Percentiles rank a stretch among this genome's conserved stretches.
phyloP scores from a whole-genome alignment of 2,797 vertebrate species.

The Darevskia nairensis region DNA sequence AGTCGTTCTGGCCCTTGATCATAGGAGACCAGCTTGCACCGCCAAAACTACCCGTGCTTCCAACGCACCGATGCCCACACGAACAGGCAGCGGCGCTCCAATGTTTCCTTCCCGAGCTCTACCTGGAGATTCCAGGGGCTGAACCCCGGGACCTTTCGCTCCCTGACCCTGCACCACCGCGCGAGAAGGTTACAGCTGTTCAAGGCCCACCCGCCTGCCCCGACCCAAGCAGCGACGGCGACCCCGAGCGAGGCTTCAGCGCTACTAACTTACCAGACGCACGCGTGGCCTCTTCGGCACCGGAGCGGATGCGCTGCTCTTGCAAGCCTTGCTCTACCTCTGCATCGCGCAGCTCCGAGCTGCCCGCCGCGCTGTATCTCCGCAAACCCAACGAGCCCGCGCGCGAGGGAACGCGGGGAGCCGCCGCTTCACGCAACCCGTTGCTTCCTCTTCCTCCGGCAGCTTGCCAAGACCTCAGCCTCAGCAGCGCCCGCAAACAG shows the following conservation, averaged over 20 bases:
- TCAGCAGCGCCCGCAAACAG: neutral
- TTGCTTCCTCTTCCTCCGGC: neutral
- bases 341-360: neutral
- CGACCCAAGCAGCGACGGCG: neutral
- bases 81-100: neutral
- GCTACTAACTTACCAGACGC: conserved; percentile 23
- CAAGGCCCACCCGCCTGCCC: neutral
- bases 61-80: neutral
- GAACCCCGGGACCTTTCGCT: neutral
- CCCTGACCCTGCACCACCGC: neutral
- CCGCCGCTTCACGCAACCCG: neutral
- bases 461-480: neutral
- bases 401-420: too few species aligned
- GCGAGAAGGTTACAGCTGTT: too few species aligned
- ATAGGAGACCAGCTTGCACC: neutral
- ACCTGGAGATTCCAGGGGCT: neutral
- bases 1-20: neutral
- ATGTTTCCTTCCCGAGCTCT: neutral
- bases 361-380: neutral
- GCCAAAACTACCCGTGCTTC: neutral
- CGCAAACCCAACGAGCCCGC: neutral
- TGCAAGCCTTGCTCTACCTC: neutral
- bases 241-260: neutral
- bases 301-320: neutral
- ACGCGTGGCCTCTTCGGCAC: neutral